Percentiles rank a stretch among this genome's conserved stretches.
Conservation (phyloP, 2,797 vertebrate species). For the Phylloscopus collybita region DNA sequence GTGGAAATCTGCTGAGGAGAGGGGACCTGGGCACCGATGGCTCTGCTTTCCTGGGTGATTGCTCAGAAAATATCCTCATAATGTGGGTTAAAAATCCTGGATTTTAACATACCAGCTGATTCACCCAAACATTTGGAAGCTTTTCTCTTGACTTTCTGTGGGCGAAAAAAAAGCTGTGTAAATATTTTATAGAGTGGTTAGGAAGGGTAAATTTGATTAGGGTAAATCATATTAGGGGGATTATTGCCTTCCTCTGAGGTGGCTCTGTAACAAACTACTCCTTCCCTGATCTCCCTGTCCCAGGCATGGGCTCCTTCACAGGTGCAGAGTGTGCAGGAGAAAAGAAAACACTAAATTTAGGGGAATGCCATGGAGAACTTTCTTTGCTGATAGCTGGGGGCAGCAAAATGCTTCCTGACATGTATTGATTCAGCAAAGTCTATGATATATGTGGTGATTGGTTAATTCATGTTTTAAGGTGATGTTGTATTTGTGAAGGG, state of each 20-base stretch:
- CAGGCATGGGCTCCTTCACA: neutral
- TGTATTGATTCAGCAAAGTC: neutral
- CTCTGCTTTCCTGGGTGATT: neutral
- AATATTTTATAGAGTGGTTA: too few species aligned
- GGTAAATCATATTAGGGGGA: neutral
- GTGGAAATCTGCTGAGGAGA: neutral
- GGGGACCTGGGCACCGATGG: neutral
- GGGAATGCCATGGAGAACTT: neutral
- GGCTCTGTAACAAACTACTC: neutral
- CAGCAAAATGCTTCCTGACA: neutral
- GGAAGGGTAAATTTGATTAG: neutral
- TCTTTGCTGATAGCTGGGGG: neutral
- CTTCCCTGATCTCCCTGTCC: neutral
- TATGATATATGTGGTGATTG: too few species aligned
- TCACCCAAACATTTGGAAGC: neutral
- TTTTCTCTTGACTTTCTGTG: neutral
- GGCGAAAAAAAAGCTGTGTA: too few species aligned
- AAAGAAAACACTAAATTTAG: neutral
- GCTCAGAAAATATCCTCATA: neutral
- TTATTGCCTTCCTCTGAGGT: neutral
- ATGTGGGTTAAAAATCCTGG: neutral
- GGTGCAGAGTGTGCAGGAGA: neutral
- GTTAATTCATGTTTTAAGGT: too few species aligned
- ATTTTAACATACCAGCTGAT: rapidly evolving
- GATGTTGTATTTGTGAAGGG: too few species aligned